Base-by-base conservation (phyloP, 2,888 invertebrate species). In the Lacanobia oleracea region DNA sequence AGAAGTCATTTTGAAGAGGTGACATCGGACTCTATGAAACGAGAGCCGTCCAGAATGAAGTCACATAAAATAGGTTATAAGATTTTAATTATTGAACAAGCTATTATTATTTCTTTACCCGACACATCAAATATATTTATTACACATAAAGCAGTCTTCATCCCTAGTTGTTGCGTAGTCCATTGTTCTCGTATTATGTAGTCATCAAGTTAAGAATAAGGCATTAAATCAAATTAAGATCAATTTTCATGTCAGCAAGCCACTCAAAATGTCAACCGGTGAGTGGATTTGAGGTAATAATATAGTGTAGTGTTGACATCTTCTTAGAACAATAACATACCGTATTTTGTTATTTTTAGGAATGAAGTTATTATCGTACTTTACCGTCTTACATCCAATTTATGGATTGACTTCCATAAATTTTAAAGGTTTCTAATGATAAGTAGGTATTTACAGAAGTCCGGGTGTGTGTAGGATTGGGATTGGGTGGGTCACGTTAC, bases 191-290 rank as follows among this genome's bases (percentile, higher is more conserved):
- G 23, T 70, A 62, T 82, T 77, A 75, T 80, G 62, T 68, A 77
- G 85, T 82, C 82, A 86, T 84, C 77, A 85, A 73, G 77, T 75
- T 75, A 72, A 75, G 79, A 84, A 82, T 83, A 83, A 79, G 73
- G 77, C 78, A 84, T 54, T 77, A 65, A 69, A 74, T 75, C 50
- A 77, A 75, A 87, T 86, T 81, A 83, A 79, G 74, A 69, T 77
- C 86, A 86, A 92, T 92, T 91, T 88, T 78, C 84, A 77, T 90
- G 91, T 93, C 93, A 86, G 86, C 86, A 78, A 86, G 84, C 82
- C 81, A 86, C 83, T 91, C 88, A 87, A 72, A 75, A 77, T 87
- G 91, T 91, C 92, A 89, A 77, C 65, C 23, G 57, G 61, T 73
- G 68, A 81, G 60, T 72, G 54, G 72, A 68, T 75, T 85, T 72